These are phyloP conservation scores for Acrocephalus arundinaceus DNA, from an alignment of 2,113 vertebrate species.

Conservation along the genomic window DNA sequence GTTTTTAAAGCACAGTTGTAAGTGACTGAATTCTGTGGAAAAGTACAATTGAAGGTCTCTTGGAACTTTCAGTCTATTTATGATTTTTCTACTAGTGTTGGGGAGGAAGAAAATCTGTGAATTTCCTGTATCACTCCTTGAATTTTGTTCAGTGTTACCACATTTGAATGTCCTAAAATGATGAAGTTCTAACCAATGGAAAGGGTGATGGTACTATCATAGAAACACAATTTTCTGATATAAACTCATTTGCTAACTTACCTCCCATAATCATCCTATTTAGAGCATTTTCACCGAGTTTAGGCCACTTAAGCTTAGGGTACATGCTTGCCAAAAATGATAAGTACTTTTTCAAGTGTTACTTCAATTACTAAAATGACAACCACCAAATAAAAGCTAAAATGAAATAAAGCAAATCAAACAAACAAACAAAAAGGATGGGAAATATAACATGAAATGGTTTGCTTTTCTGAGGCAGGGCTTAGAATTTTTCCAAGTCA, in stretches of 20 bases:
- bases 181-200: not conserved
- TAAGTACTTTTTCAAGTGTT: not conserved
- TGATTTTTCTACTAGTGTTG: not conserved
- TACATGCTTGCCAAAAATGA: not conserved
- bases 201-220: not conserved
- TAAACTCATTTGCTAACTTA: not conserved
- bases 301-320: not conserved
- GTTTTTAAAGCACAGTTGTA: not conserved
- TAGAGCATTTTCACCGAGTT: not conserved
- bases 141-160: not conserved
- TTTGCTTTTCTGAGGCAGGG: not conserved
- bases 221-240: not conserved
- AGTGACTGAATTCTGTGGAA: not conserved
- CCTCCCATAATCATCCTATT: not conserved
- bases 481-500: not conserved
- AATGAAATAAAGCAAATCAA: not conserved
- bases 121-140: not conserved
- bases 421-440: rapidly evolving
- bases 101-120: not conserved
- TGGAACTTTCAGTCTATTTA: not conserved
- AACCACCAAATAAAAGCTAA: not conserved
- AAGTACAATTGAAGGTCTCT: not conserved
- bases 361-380: not conserved
- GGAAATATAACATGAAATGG: not conserved
- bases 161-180: not conserved